Conservation (phyloP, 2,797 vertebrate genomes). For the Molossus molossus region DNA sequence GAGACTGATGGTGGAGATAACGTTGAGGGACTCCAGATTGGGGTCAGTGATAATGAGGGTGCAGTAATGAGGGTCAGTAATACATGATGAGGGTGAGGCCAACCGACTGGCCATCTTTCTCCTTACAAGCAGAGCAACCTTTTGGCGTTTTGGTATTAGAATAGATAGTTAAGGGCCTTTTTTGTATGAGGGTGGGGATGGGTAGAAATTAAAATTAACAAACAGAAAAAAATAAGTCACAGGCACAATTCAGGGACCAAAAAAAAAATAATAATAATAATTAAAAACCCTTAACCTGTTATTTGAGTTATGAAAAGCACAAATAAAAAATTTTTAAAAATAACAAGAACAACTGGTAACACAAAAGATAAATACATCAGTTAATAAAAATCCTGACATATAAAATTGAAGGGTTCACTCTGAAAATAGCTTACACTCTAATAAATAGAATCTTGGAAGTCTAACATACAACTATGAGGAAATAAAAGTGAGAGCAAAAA, state of each 20-base stretch:
- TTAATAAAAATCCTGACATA: constrained; percentile 38
- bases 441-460: constrained; percentile 5
- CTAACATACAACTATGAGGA: not conserved
- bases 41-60: not conserved
- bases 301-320: not conserved
- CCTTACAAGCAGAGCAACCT: not conserved
- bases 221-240: not conserved
- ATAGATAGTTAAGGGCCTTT: not conserved
- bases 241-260: not conserved
- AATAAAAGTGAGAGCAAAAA: constrained; percentile 9
- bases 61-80: not conserved
- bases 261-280: too few species aligned
- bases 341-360: not conserved
- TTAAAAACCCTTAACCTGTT: not conserved
- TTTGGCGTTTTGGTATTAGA: not conserved
- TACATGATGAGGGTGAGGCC: not conserved
- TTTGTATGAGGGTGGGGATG: not conserved
- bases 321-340: not conserved
- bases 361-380: not conserved
- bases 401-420: not conserved
- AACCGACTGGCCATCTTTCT: not conserved
- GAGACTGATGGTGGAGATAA: not conserved
- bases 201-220: constrained; percentile 18
- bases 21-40: not conserved
- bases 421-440: not conserved